A percentile compares a stretch with the other conserved stretches of the same genome.
phyloP scores from a whole-genome alignment of 2,888 invertebrate species.

The Rutpela maculata region DNA sequence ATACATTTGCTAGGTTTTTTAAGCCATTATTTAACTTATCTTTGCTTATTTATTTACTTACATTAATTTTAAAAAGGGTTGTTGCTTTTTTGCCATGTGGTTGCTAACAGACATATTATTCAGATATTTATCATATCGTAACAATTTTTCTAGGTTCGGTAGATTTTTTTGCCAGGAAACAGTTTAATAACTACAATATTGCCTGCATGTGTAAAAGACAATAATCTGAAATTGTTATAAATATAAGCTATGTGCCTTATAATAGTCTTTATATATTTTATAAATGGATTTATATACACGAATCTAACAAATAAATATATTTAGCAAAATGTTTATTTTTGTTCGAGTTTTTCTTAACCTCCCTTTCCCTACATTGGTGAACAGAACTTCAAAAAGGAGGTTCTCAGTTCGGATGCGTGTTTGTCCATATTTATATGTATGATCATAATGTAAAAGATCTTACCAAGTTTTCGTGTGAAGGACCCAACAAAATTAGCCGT shows the following conservation, averaged over 20 bases:
- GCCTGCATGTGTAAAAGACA: constrained; percentile 58
- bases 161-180: constrained; percentile 11
- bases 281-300: constrained; percentile 46
- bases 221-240: constrained; percentile 52
- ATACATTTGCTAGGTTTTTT: constrained; percentile 51
- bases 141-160: constrained; percentile 20
- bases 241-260: constrained; percentile 49
- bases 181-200: constrained; percentile 40
- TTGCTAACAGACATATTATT: constrained; percentile 50
- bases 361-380: neutral
- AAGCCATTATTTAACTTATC: constrained; percentile 47
- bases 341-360: neutral
- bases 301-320: constrained; percentile 47
- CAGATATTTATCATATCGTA: constrained; percentile 27
- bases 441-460: too few relatives aligned
- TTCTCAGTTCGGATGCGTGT: too few relatives aligned
- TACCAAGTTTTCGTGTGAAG: too few relatives aligned
- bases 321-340: constrained; percentile 25
- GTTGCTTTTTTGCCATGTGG: constrained; percentile 61
- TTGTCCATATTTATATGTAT: too few relatives aligned
- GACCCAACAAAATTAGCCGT: too few relatives aligned
- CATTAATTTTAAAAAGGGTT: constrained; percentile 55
- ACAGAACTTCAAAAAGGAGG: too few relatives aligned
- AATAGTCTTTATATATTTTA: constrained; percentile 50
- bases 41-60: constrained; percentile 59